A percentile compares a stretch with the other conserved stretches of the same genome.
Evolutionary conservation across 1,140 invertebrate genomes (phyloP).

Genomic region (Cyclina sinensis): DNA sequence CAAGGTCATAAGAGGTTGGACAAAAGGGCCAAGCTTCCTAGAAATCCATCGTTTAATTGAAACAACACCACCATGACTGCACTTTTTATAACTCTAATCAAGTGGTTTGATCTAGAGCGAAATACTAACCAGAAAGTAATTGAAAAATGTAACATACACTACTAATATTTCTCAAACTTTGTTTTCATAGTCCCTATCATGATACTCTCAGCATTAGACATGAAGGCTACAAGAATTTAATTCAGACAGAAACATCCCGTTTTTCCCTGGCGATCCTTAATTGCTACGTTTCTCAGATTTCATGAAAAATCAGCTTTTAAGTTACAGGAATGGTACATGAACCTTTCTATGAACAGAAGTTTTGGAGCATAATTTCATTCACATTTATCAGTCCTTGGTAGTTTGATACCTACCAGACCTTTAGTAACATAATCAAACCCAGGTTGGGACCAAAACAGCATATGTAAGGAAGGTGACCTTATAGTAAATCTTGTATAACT

Average conservation of each 20-base stretch:
- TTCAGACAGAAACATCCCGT: background rate
- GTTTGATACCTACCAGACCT: no score
- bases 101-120: background rate
- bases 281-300: background rate
- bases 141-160: slow-evolving; percentile 22
- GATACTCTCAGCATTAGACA: background rate
- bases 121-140: slow-evolving; percentile 28
- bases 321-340: no score
- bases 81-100: slow-evolving; percentile 8
- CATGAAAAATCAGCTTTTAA: background rate
- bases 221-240: background rate
- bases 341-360: no score
- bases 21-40: background rate
- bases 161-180: slow-evolving; percentile 3
- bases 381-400: no score
- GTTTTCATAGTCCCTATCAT: slow-evolving; percentile 3
- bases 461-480: no score
- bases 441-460: no score
- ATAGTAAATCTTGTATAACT: no score
- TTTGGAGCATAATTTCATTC: no score
- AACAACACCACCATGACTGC: background rate
- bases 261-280: background rate
- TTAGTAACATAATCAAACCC: no score
- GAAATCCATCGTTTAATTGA: background rate
- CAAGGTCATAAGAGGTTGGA: background rate